Evolutionary conservation across 2,113 vertebrate genomes (phyloP), one percentile per base, ranked within the genome.

Genomic region (Cranoglanis bouderius): DNA sequence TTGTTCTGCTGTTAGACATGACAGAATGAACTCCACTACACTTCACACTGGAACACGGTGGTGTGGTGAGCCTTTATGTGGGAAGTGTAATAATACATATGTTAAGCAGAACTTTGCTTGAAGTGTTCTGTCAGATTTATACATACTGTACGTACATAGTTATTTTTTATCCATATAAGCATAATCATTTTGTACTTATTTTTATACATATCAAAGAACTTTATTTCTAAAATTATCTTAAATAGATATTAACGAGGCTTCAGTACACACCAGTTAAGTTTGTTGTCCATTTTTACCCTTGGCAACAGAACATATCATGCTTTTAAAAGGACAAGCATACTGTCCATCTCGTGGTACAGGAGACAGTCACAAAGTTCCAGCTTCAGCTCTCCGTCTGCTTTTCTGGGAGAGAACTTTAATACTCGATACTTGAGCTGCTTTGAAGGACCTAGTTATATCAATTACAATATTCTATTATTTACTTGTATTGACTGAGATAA

Each of bases 171-270:
- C 92, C 94, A 95, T 92, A 84, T 92, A 82, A 91, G 92, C 94
- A 93, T 93, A 92, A 92, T 94, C 94, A 92, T 94, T 94, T 95
- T 95, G 85, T 95, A 95, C 92, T 96, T 95, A 95, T 96, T 96
- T 96, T 96, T 95, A 93, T 95, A 95, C 93, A 95, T 93, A 92
- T 92, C 90, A 91, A 88, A 90, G 77, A 81, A 91, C 90, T 92
- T 92, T 92, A 88, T 92, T 90, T 94, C 93, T 86, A 86, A 92
- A 91, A 91, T 53, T 80, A 75, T 92, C 91, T 91, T 88, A 91
- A 92, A 92, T 90, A 90, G 88, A 91, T 92, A 86, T 35, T 91
- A 91, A 89, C 57, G 87, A 92, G 89, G 87, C 83, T 84, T 87
- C 91, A 92, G 85, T 49, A 74, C 77, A 81, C 87, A 88, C 89